Conservation (phyloP, 2,113 vertebrate genomes). For the Chaetodon auriga region DNA sequence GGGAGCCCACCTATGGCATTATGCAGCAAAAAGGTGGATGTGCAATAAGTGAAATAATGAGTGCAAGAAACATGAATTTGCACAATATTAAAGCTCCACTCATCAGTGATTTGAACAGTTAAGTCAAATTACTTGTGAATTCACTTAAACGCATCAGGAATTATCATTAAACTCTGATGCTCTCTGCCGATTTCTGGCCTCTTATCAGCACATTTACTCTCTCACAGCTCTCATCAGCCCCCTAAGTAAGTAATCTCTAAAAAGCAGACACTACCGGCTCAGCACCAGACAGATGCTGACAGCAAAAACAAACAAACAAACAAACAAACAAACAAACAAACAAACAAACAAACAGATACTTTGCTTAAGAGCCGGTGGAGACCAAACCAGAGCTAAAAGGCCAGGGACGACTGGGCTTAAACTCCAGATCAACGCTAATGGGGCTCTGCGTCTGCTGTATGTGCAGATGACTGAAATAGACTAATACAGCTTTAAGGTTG, state of each 20-base stretch:
- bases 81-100: neutral
- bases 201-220: too few relatives aligned
- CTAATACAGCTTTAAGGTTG: neutral
- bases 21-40: neutral
- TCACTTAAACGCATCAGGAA: neutral
- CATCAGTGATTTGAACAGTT: neutral
- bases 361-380: too few relatives aligned
- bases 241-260: too few relatives aligned
- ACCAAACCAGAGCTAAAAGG: neutral
- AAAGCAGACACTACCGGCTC: too few relatives aligned
- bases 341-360: too few relatives aligned
- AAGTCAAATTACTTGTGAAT: neutral
- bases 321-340: too few relatives aligned
- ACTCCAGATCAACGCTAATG: neutral
- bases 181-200: too few relatives aligned
- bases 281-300: too few relatives aligned
- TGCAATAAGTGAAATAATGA: neutral
- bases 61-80: neutral
- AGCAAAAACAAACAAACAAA: too few relatives aligned
- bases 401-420: neutral
- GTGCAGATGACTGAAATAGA: neutral
- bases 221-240: too few relatives aligned
- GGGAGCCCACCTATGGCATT: neutral
- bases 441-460: too few relatives aligned
- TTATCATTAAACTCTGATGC: neutral